A percentile compares a stretch with the other conserved stretches of the same genome.
These are phyloP conservation scores for Axinella damicornis DNA, from an alignment of 37 sponge, comb jelly and placozoan genomes.

Conservation along the genomic window DNA sequence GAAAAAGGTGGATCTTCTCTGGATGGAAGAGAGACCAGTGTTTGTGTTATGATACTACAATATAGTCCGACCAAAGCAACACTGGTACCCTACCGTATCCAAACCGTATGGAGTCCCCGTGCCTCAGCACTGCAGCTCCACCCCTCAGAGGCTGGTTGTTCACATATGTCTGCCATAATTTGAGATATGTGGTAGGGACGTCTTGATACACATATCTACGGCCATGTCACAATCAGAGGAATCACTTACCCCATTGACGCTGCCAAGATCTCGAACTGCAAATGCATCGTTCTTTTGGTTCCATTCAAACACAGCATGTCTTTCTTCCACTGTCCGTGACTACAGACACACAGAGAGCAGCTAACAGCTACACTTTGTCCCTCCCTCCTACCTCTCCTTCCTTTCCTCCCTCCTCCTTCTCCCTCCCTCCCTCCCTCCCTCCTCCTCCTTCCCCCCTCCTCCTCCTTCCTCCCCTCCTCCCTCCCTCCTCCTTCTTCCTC, in stretches of 20 bases:
- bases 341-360: not conserved
- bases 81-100: constrained; percentile 42
- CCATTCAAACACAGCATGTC: constrained; percentile 51
- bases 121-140: not conserved
- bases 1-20: constrained; percentile 46
- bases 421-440: not conserved
- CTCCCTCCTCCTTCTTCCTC: not conserved
- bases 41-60: not conserved
- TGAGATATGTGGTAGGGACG: not conserved
- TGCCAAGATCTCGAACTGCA: constrained; percentile 49
- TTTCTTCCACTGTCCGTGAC: constrained; percentile 47
- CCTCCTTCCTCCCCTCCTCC: no score
- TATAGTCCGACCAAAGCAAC: not conserved
- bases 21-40: not conserved
- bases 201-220: not conserved
- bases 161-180: constrained; percentile 29
- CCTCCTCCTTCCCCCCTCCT: not conserved
- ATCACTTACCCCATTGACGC: constrained; percentile 53
- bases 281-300: not conserved
- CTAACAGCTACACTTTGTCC: no score
- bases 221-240: not conserved
- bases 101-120: constrained; percentile 47
- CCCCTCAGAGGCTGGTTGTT: constrained; percentile 40
- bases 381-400: not conserved
- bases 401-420: not conserved